Conservation (phyloP, 2,888 invertebrate species). For the Brachycybe producta region DNA sequence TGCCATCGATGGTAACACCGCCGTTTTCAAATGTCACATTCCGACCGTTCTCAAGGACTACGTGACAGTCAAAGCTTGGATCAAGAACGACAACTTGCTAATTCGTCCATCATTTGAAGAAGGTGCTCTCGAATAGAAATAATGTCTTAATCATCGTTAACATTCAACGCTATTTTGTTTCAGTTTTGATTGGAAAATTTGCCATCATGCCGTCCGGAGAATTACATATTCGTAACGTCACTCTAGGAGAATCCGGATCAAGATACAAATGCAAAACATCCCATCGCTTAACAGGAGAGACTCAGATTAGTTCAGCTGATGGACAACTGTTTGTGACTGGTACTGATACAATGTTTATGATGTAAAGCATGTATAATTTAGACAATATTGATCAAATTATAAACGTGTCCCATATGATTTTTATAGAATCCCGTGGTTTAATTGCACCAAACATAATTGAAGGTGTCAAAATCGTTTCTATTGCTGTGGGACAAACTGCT, state of each 20-base stretch:
- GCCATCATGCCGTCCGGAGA: constrained; percentile 4
- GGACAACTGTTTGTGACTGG: constrained; percentile 14
- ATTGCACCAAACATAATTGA: too few species aligned
- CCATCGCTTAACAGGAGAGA: constrained; percentile 7
- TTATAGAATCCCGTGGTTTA: too few species aligned
- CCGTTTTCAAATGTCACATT: constrained; percentile 15
- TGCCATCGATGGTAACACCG: constrained; percentile 16
- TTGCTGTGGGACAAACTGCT: too few species aligned
- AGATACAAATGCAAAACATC: constrained; percentile 16
- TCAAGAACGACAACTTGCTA: constrained; percentile 13
- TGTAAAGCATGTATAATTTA: too few species aligned
- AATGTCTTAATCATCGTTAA: neutral
- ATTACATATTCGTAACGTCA: constrained; percentile 8
- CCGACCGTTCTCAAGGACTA: constrained; percentile 7
- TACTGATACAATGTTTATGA: too few species aligned
- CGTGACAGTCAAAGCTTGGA: constrained; percentile 12
- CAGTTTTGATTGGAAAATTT: too few species aligned
- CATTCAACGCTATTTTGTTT: neutral
- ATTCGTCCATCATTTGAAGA: constrained; percentile 8
- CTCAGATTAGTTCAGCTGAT: constrained; percentile 1
- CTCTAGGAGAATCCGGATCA: constrained; percentile 1
- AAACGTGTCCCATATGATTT: too few species aligned
- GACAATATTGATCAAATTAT: too few species aligned
- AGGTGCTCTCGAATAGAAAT: too few species aligned
- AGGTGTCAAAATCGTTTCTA: too few species aligned